Evolutionary conservation across 2,888 invertebrate genomes (phyloP), one percentile per base, ranked within the genome.

Genomic region (Ornithoptera priamus): DNA sequence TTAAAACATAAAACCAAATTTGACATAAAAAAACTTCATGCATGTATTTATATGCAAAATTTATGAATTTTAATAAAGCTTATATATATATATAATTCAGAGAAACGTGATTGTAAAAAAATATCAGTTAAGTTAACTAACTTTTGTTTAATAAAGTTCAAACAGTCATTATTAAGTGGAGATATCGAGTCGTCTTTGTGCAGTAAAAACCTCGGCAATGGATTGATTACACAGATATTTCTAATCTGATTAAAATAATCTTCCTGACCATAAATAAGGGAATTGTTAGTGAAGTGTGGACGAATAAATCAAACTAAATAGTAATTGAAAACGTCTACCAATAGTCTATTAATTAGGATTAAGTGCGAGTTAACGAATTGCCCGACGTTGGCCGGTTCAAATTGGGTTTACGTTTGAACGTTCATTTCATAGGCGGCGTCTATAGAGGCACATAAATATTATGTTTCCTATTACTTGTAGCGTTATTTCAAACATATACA

Each of bases 291-390:
- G 79, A 78, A 77, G 75, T 78, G 77, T 77, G 75, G 74, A 75
- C 72, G 72, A 77, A 89, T 91, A 90, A 90, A 91, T 91, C 89
- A 89, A 84, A 78, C 74, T 72, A 74, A 82, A 78, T 85, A 81
- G 85, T 90, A 90, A 92, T 91, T 90, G 91, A 91, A 92, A 85
- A 87, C 80, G 87, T 85, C 85, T 71, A 78, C 86, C 89, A 89
- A 90, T 87, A 88, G 86, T 73, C 89, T 81, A 91, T 92, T 90
- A 89, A 90, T 92, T 86, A 89, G 89, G 84, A 86, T 89, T 90
- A 88, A 81, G 81, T 80, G 85, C 77, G 79, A 83, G 83, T 83
- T 86, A 86, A 89, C 81, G 80, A 85, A 87, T 87, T 80, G 85
- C 82, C 86, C 87, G 86, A 85, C 84, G 75, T 72, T 76, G 77